Base-by-base conservation (phyloP, 2,888 invertebrate species). In the Anorthoa munda region DNA sequence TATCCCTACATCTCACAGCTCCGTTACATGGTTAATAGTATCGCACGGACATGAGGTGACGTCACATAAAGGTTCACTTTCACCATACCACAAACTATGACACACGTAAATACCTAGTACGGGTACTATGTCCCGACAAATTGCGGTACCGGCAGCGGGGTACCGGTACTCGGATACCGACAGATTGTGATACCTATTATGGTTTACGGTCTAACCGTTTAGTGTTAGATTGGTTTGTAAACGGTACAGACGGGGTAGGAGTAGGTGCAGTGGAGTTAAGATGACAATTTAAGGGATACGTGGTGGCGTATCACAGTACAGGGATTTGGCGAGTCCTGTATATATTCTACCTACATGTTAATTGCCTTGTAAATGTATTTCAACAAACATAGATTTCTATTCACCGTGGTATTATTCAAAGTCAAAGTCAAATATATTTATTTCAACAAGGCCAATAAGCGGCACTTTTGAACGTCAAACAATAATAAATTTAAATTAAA, bases 31-130 rank as follows among this genome's bases (percentile, higher is more conserved):
- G 89, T 89, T 94, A 93, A 93, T 93, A 89, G 85, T 89, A 88
- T 88, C 86, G 70, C 86, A 83, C 83, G 88, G 85, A 87, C 86
- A 87, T 88, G 89, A 87, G 83, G 90, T 93, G 93, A 93, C 94
- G 93, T 94, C 93, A 93, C 88, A 84, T 88, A 91, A 87, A 91
- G 88, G 90, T 86, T 87, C 94, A 94, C 94, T 94, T 93, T 94
- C 94, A 88, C 92, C 81, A 81, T 72, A 68, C 88, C 90, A 83
- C 90, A 89, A 87, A 89, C 90, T 87, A 72, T 74, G 82, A 75
- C 80, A 81, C 77, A 79, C 82, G 82, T 86, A 88, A 85, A 90
- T 82, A 89, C 82, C 75, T 66, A 68, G 58, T 71, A 60, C 39
- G 9, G 39, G 39, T 21, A 77, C 83, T 72, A 77, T 81, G 65